Percentiles rank a stretch among this genome's conserved stretches.
Conservation (phyloP, 2,797 vertebrate genomes). For the Threskiornis aethiopicus region DNA sequence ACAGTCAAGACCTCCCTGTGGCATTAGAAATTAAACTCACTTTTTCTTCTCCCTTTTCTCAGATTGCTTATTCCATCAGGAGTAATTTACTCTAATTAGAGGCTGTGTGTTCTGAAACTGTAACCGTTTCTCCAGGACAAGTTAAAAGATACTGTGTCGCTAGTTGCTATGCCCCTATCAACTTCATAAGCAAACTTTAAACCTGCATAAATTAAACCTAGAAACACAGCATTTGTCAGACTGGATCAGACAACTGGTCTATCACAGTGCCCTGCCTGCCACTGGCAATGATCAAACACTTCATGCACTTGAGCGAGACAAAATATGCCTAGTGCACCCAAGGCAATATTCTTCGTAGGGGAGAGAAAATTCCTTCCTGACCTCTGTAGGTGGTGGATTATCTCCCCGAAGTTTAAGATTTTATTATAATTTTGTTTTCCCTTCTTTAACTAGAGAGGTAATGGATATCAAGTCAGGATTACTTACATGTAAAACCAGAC, state of each 20-base stretch:
- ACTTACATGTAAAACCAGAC: neutral
- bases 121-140: conserved; percentile 64
- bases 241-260: neutral
- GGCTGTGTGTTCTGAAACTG: conserved; percentile 58
- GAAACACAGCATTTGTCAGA: conserved; percentile 23
- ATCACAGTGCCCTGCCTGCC: neutral
- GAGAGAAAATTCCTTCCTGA: neutral
- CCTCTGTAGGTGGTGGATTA: neutral
- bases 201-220: conserved; percentile 28
- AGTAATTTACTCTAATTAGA: conserved; percentile 75
- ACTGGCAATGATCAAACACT: neutral
- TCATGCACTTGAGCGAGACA: neutral
- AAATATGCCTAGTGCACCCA: neutral
- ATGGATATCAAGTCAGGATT: neutral
- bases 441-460: neutral
- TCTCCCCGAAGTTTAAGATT: neutral
- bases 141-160: neutral
- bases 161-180: conserved; percentile 28
- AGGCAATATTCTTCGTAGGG: neutral
- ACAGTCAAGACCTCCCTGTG: conserved; percentile 50
- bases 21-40: conserved; percentile 69
- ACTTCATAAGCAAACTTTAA: conserved; percentile 53
- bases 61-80: conserved; percentile 70
- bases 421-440: neutral
- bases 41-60: conserved; percentile 59